phyloP scores from a whole-genome alignment of 2,797 vertebrate genomes.

The Podargus strigoides region DNA sequence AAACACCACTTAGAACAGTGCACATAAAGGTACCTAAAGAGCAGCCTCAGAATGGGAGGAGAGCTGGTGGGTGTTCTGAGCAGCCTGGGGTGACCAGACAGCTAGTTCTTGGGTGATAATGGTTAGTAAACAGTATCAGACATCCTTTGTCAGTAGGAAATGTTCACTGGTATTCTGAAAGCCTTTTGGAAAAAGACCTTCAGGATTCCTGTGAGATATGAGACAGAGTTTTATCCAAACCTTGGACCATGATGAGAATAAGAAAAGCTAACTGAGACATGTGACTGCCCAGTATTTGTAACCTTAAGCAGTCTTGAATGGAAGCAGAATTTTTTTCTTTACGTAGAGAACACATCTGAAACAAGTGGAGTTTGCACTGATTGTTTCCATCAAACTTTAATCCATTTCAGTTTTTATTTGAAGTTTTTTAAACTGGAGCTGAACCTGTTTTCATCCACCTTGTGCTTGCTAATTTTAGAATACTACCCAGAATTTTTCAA shows the following conservation, averaged over 20 bases:
- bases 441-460: neutral
- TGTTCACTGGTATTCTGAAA: neutral
- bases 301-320: neutral
- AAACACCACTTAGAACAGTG: neutral
- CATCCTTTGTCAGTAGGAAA: neutral
- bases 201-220: neutral
- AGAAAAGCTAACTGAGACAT: neutral
- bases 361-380: neutral
- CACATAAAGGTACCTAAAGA: neutral
- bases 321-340: neutral
- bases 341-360: neutral
- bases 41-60: neutral
- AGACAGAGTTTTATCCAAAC: neutral
- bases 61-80: neutral
- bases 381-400: neutral
- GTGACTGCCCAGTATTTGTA: neutral
- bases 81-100: neutral
- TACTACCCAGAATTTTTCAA: neutral
- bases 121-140: neutral
- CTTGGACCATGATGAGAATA: neutral
- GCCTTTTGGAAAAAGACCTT: neutral
- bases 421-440: neutral
- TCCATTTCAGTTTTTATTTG: neutral
- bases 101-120: neutral
- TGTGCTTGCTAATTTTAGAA: neutral